A percentile compares a stretch with the other conserved stretches of the same genome.
Evolutionary conservation across 2,888 invertebrate genomes (phyloP).

Genomic region (Apoda limacodes): DNA sequence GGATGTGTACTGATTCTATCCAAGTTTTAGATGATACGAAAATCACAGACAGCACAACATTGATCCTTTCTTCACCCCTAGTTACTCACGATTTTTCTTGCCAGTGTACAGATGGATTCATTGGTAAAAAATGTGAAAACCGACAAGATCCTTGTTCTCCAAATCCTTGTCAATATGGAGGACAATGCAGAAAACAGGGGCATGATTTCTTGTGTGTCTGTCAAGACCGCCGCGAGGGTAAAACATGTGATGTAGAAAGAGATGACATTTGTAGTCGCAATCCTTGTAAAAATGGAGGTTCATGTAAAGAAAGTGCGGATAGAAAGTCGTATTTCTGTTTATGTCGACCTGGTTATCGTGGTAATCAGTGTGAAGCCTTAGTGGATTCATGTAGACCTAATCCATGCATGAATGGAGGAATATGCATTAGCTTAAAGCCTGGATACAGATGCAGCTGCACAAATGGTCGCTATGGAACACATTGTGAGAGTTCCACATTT

Average conservation of each 20-base stretch:
- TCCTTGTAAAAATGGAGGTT: conserved; percentile 92
- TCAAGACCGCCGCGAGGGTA: conserved; percentile 82
- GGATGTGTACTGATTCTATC: conserved; percentile 79
- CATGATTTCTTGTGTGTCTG: conserved; percentile 89
- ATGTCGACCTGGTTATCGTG: conserved; percentile 91
- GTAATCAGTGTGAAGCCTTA: conserved; percentile 89
- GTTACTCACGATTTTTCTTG: conserved; percentile 84
- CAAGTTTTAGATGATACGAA: conserved; percentile 76
- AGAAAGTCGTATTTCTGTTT: conserved; percentile 91
- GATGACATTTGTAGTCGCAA: conserved; percentile 87
- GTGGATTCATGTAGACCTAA: conserved; percentile 93
- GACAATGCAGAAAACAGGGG: conserved; percentile 85
- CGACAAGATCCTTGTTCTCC: conserved; percentile 92
- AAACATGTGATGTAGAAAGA: conserved; percentile 84
- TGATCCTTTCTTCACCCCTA: conserved; percentile 86
- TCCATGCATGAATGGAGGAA: conserved; percentile 91
- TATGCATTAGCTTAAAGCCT: conserved; percentile 89
- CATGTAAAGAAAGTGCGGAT: conserved; percentile 89
- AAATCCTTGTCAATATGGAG: conserved; percentile 88
- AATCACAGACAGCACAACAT: conserved; percentile 82
- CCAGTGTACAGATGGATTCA: conserved; percentile 86
- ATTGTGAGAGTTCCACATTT: conserved; percentile 91
- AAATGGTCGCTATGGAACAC: conserved; percentile 88
- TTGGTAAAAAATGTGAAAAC: conserved; percentile 84
- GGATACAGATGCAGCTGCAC: conserved; percentile 89